Percentiles rank a stretch among this genome's conserved stretches.
These are phyloP conservation scores for Tenthredo mesomela DNA, from an alignment of 2,888 invertebrate genomes.

Conservation along the genomic window DNA sequence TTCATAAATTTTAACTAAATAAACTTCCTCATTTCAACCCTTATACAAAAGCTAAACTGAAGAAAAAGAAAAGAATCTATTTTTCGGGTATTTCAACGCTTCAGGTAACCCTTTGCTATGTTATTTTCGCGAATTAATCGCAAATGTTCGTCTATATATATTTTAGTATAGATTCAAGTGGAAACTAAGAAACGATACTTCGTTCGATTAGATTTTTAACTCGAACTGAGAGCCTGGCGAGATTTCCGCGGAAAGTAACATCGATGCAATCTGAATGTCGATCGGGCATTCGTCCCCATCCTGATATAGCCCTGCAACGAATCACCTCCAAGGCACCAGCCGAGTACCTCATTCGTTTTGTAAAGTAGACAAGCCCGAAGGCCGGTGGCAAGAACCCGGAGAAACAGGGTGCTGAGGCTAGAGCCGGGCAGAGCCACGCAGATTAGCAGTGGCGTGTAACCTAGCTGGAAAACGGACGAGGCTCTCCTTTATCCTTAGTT, in stretches of 20 bases:
- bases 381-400: constrained; percentile 24
- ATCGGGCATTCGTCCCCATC: constrained; percentile 43
- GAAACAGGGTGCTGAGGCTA: constrained; percentile 47
- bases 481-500: constrained; percentile 40
- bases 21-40: background rate
- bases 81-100: background rate
- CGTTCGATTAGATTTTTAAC: constrained; percentile 17
- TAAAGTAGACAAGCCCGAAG: constrained; percentile 49
- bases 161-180: background rate
- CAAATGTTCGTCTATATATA: background rate
- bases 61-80: background rate
- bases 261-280: constrained; percentile 47
- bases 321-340: constrained; percentile 41
- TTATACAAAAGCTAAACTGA: background rate
- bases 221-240: constrained; percentile 13
- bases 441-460: constrained; percentile 48
- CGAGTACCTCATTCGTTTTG: constrained; percentile 50
- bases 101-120: background rate
- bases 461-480: constrained; percentile 47
- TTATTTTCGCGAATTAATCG: background rate
- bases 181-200: background rate
- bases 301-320: constrained; percentile 37
- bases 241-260: constrained; percentile 36
- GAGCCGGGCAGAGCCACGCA: constrained; percentile 49
- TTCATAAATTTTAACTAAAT: background rate